Base-by-base conservation (phyloP, 2,888 invertebrate species). In the Danaus chrysippus region DNA sequence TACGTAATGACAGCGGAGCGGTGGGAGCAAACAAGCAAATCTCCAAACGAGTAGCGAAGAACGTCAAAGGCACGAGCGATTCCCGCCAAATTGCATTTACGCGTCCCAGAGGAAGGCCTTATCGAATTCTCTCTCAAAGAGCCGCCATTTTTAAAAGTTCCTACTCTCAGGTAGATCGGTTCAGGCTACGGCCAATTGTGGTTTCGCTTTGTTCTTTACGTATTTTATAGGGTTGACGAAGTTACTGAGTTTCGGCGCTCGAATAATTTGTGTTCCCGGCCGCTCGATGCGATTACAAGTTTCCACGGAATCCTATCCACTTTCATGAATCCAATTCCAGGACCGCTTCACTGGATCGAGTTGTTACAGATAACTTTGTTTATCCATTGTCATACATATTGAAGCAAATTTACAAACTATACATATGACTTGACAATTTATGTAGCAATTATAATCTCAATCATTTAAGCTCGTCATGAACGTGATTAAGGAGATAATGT, bases 61-160 rank as follows among this genome's bases (percentile, higher is more conserved):
- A 70, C 83, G 85, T 89, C 89, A 90, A 90, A 89, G 88, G 84
- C 84, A 82, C 82, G 82, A 86, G 80, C 86, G 84, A 87, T 87
- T 88, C 87, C 79, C 79, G 71, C 71, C 83, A 85, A 89, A 90
- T 90, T 87, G 81, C 82, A 88, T 91, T 89, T 89, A 82, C 87
- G 86, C 89, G 87, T 90, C 89, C 89, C 90, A 82, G 83, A 85
- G 86, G 87, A 82, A 77, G 75, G 76, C 80, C 79, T 87, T 86
- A 91, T 91, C 81, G 88, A 88, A 82, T 91, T 88, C 82, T 64
- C 78, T 79, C 77, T 89, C 89, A 88, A 88, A 91, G 88, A 88
- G 84, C 84, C 80, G 86, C 86, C 87, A 87, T 88, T 89, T 89
- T 89, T 87, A 86, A 88, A 88, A 87, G 77, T 87, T 87, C 82